phyloP scores from a whole-genome alignment of 2,797 vertebrate genomes.

The Enteromius argenteus region DNA sequence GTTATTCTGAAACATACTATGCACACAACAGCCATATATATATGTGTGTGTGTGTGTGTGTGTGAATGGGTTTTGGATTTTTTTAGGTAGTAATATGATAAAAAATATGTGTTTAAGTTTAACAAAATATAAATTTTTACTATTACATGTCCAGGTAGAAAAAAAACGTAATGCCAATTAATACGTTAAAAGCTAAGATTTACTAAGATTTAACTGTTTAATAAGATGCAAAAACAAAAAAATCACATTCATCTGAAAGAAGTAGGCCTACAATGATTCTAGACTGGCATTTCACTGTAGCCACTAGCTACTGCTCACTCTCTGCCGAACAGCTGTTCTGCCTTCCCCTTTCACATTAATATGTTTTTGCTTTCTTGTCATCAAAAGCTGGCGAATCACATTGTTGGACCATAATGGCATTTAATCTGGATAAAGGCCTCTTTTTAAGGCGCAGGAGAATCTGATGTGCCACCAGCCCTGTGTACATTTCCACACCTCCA shows the following conservation, averaged over 20 bases:
- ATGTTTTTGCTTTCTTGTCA: conserved; percentile 63
- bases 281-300: conserved; percentile 27
- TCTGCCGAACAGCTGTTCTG: conserved; percentile 40
- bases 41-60: no score
- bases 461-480: conserved; percentile 72
- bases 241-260: no score
- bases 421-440: conserved; percentile 70
- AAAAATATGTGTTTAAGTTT: not conserved
- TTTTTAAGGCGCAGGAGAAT: conserved; percentile 61
- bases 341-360: conserved; percentile 56
- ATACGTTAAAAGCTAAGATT: not conserved
- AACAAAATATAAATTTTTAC: not conserved
- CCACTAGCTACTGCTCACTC: conserved; percentile 19
- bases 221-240: not conserved
- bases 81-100: not conserved
- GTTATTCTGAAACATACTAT: not conserved
- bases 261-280: not conserved
- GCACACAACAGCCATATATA: not conserved
- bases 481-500: conserved; percentile 71
- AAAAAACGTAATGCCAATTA: not conserved
- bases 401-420: conserved; percentile 75
- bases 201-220: not conserved
- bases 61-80: not conserved
- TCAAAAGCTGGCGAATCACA: conserved; percentile 65
- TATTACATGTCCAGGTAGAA: not conserved